Conservation (phyloP, 1,140 invertebrate genomes). For the Pseudachorutes palmiensis region DNA sequence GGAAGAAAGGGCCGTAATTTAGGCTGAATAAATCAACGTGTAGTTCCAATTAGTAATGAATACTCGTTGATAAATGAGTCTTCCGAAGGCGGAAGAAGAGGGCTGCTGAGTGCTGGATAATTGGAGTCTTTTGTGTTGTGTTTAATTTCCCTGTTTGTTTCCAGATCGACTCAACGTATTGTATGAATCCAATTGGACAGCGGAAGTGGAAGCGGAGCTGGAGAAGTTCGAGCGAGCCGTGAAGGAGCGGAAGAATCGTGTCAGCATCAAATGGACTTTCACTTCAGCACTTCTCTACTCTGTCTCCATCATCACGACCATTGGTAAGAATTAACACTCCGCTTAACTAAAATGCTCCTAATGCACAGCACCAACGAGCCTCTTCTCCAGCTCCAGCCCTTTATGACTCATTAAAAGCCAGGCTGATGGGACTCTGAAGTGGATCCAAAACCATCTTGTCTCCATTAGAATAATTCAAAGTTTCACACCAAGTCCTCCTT, state of each 20-base stretch:
- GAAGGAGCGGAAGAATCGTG: slow-evolving; percentile 47
- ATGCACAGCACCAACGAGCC: too few species aligned
- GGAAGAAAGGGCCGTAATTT: too few species aligned
- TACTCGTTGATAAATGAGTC: too few species aligned
- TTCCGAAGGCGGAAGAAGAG: too few species aligned
- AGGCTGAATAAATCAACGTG: too few species aligned
- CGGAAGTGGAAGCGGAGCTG: slow-evolving; percentile 62
- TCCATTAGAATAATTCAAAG: not conserved
- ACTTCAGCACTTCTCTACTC: slow-evolving; percentile 69
- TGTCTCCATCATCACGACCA: slow-evolving; percentile 74
- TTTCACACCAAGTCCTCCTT: not conserved
- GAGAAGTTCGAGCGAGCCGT: slow-evolving; percentile 50
- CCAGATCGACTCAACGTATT: slow-evolving; percentile 69
- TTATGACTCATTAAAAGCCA: not conserved
- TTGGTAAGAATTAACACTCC: too few species aligned
- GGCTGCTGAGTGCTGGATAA: too few species aligned
- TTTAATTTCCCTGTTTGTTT: too few species aligned
- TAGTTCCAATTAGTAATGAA: too few species aligned
- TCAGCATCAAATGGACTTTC: slow-evolving; percentile 59
- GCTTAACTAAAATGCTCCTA: too few species aligned
- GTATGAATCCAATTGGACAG: slow-evolving; percentile 72
- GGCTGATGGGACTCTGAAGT: not conserved
- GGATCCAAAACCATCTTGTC: not conserved
- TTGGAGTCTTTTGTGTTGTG: too few species aligned
- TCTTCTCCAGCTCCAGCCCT: not conserved